These are phyloP conservation scores for Drosophila willistoni DNA, from an alignment of 1,140 invertebrate species.

Conservation along the genomic window DNA sequence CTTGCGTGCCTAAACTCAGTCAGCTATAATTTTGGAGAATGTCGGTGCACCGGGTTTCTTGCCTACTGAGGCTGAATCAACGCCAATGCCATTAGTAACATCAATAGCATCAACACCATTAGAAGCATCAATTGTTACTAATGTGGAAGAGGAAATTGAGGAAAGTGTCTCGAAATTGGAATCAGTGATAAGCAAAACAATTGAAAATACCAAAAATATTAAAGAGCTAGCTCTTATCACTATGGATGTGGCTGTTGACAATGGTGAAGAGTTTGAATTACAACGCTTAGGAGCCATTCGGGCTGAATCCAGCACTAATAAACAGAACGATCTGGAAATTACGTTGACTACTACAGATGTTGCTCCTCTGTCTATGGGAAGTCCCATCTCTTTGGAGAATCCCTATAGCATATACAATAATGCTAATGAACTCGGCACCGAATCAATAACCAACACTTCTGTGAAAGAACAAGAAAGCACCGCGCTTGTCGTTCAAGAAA, in stretches of 20 bases:
- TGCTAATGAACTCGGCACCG: slow-evolving; percentile 52
- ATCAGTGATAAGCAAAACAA: slow-evolving; percentile 79
- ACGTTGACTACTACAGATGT: slow-evolving; percentile 17
- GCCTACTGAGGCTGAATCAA: background rate
- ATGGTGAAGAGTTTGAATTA: slow-evolving; percentile 65
- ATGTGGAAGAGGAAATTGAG: slow-evolving; percentile 72
- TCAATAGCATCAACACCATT: background rate
- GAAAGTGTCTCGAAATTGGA: slow-evolving; percentile 78
- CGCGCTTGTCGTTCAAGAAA: slow-evolving; percentile 7
- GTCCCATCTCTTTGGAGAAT: slow-evolving; percentile 45
- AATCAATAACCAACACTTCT: background rate
- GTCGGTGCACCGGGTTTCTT: slow-evolving; percentile 22
- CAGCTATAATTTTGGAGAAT: slow-evolving; percentile 21
- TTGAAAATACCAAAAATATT: slow-evolving; percentile 80
- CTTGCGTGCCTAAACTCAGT: slow-evolving; percentile 30
- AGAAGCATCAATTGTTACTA: slow-evolving; percentile 6
- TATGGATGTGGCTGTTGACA: slow-evolving; percentile 57
- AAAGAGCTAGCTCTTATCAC: slow-evolving; percentile 71
- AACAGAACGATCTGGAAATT: slow-evolving; percentile 38
- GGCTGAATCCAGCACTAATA: slow-evolving; percentile 23
- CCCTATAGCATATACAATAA: slow-evolving; percentile 26
- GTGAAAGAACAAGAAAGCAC: background rate
- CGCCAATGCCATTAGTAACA: background rate
- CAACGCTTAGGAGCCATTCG: slow-evolving; percentile 50
- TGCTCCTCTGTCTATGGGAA: slow-evolving; percentile 10